phyloP scores from a whole-genome alignment of 2,113 vertebrate species.

The Xenus cinereus region DNA sequence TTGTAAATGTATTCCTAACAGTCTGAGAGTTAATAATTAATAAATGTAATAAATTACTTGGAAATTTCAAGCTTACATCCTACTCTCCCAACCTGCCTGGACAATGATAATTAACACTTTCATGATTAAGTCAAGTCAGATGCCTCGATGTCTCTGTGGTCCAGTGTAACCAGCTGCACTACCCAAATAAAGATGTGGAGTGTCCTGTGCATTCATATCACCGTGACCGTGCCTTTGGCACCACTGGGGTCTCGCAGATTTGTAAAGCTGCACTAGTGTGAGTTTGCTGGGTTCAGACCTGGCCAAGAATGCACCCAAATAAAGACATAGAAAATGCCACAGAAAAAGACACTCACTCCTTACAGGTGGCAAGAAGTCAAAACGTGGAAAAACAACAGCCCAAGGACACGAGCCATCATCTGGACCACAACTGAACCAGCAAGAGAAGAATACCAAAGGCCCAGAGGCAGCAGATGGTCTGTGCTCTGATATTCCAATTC shows the following conservation, averaged over 20 bases:
- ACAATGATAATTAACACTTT: not conserved
- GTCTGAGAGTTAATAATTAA: conserved; percentile 30
- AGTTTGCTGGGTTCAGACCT: not conserved
- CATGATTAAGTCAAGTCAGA: not conserved
- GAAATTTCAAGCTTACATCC: not conserved
- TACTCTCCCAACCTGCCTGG: not conserved
- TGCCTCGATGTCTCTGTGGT: not conserved
- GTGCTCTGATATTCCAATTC: not conserved
- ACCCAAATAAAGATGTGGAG: not conserved
- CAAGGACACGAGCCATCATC: not conserved
- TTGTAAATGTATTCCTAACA: not conserved
- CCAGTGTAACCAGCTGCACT: not conserved
- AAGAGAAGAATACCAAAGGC: too few relatives aligned
- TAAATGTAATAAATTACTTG: not conserved
- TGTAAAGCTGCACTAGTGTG: not conserved
- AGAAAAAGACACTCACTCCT: not conserved
- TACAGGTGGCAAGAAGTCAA: not conserved
- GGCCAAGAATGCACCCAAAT: not conserved
- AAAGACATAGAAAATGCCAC: fast-evolving
- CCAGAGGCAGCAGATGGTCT: fast-evolving
- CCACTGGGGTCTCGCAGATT: not conserved
- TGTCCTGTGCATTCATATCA: not conserved
- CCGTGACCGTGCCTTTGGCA: not conserved
- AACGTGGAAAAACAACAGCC: not conserved
- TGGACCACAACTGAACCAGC: not conserved